Base-by-base conservation (phyloP, 2,888 invertebrate species). In the Euspilapteryx auroguttella region DNA sequence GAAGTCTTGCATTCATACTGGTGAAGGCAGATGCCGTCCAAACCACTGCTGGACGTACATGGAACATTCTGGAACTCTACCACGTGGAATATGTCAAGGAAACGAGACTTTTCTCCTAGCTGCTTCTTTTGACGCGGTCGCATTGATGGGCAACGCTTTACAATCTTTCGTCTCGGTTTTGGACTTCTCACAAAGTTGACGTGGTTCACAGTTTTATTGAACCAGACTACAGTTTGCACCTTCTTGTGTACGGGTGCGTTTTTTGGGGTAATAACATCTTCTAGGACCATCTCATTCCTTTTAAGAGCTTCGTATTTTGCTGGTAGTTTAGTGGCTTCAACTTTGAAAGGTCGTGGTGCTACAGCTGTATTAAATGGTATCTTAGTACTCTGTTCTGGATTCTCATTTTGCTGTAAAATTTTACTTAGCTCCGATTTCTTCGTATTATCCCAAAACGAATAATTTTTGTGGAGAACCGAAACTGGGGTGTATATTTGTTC, bases 11-110 rank as follows among this genome's bases (percentile, higher is more conserved):
- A 90, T 45, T 89, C 84, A 20, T 77, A 64, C 32, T 80, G 75
- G 42, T 84, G 83, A 39, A 85, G 79, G 47, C 90, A 90, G 13
- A 79, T 79, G 1, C 89, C 90, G 44, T 84, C 82, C 40, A 86
- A 71, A 4, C 82, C 71, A 38, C 58, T 73, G 14, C 59, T 69
- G 1, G 79, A 73, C 9, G 51, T 51, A 46, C 88, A 89, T 12
- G 77, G 54, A 2, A 71, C 78, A 44, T 87, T 86, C 27, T 82
- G 76, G 47, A 88, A 87, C 45, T 85, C 78, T 4, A 88, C 79
- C 6, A 87, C 79, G 34, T 86, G 82, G 40, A 87, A 86, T 6
- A 88, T 65, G 47, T 83, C 85, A 24, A 87, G 62, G 44, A 87
- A 82, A 21, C 76, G 47, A 13, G 45, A 38, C 24, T 39, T 53